Conservation (phyloP, 2,888 invertebrate species). For the Tiliacea citrago region DNA sequence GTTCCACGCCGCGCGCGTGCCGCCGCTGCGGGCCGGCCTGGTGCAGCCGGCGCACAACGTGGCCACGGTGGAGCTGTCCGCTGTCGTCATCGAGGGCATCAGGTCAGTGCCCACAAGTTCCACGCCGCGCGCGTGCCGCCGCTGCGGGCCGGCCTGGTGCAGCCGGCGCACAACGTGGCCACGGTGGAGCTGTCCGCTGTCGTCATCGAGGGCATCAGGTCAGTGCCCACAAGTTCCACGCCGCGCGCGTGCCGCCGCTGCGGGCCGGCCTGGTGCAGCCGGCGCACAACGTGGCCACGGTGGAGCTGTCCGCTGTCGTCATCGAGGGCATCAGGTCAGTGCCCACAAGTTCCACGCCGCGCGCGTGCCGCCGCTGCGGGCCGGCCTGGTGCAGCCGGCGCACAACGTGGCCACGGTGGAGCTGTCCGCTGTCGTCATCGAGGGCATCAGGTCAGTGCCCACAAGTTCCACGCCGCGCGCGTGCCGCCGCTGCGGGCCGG, state of each 20-base stretch:
- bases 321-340: slow-evolving; percentile 97
- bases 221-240: too few relatives aligned
- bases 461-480: slow-evolving; percentile 94
- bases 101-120: too few relatives aligned
- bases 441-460: slow-evolving; percentile 97
- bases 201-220: slow-evolving; percentile 98
- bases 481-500: slow-evolving; percentile 94
- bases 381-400: slow-evolving; percentile 95
- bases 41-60: slow-evolving; percentile 97
- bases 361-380: slow-evolving; percentile 93
- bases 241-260: slow-evolving; percentile 94
- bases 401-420: slow-evolving; percentile 98
- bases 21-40: slow-evolving; percentile 94
- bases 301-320: slow-evolving; percentile 97
- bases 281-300: slow-evolving; percentile 97
- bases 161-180: slow-evolving; percentile 97
- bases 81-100: slow-evolving; percentile 99
- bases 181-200: slow-evolving; percentile 97
- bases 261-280: slow-evolving; percentile 95
- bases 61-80: slow-evolving; percentile 97
- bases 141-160: slow-evolving; percentile 94
- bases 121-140: slow-evolving; percentile 95
- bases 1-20: slow-evolving; percentile 94
- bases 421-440: slow-evolving; percentile 97
- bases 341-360: too few relatives aligned